These are phyloP conservation scores for Dendrolimus kikuchii DNA, from an alignment of 1,140 invertebrate genomes.

Conservation along the genomic window DNA sequence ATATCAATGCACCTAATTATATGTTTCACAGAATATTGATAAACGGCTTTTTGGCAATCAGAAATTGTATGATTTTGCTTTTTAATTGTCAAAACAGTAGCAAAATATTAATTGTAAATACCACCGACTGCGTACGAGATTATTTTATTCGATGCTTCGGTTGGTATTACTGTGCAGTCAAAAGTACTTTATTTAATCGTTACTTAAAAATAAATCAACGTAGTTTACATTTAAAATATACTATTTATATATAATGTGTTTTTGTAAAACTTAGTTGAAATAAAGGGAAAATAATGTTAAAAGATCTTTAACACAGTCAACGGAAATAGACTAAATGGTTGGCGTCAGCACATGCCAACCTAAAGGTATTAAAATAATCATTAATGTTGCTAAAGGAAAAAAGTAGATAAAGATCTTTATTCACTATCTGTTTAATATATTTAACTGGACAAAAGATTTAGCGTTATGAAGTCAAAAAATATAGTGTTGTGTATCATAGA, in stretches of 20 bases:
- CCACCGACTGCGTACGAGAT: constrained; percentile 69
- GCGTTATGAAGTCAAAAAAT: no score
- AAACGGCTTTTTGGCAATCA: constrained; percentile 9
- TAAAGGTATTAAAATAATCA: not conserved
- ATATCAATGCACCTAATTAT: constrained; percentile 12
- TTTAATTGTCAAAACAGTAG: constrained; percentile 58
- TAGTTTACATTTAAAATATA: no score
- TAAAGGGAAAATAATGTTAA: constrained; percentile 4
- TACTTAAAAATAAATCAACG: no score
- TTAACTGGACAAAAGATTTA: no score
- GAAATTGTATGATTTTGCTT: constrained; percentile 22
- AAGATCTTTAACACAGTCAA: constrained; percentile 19
- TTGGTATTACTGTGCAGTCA: constrained; percentile 43
- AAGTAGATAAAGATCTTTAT: no score
- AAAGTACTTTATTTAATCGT: not conserved
- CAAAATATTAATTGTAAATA: constrained; percentile 70
- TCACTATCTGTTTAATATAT: no score
- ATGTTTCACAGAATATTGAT: constrained; percentile 11
- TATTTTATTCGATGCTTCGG: constrained; percentile 35
- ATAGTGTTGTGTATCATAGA: no score
- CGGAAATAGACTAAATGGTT: constrained; percentile 38
- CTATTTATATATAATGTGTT: not conserved
- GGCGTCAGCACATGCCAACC: constrained; percentile 66
- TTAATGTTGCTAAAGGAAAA: constrained; percentile 1
- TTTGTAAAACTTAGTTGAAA: not conserved